Conservation (phyloP, 2,888 invertebrate genomes). For the Cantharis rustica region DNA sequence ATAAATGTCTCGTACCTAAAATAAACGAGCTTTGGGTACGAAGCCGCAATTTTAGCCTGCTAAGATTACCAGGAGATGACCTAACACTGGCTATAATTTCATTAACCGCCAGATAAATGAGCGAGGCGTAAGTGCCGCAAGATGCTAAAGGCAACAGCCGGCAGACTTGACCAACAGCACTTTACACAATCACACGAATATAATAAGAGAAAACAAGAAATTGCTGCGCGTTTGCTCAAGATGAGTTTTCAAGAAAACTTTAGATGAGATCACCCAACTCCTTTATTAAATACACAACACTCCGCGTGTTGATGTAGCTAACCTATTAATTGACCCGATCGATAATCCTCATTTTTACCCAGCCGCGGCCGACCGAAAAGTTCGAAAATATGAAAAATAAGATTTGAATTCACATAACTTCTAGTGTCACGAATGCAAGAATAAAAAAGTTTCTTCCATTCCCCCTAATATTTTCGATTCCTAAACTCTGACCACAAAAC, state of each 20-base stretch:
- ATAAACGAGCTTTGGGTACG: constrained; percentile 42
- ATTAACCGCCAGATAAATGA: constrained; percentile 64
- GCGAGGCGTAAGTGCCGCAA: constrained; percentile 48
- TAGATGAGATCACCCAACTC: constrained; percentile 17
- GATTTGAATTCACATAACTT: constrained; percentile 24
- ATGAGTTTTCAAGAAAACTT: constrained; percentile 35
- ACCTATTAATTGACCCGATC: not conserved
- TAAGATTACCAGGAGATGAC: constrained; percentile 51
- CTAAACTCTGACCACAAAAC: constrained; percentile 40
- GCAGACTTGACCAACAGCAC: constrained; percentile 43
- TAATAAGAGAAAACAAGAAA: constrained; percentile 45
- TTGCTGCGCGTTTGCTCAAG: constrained; percentile 31
- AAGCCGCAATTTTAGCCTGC: constrained; percentile 42
- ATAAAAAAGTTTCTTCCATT: constrained; percentile 19
- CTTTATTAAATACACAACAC: constrained; percentile 23
- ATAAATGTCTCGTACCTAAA: constrained; percentile 38
- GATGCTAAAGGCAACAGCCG: constrained; percentile 45
- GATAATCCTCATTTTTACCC: not conserved
- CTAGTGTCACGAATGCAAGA: constrained; percentile 26
- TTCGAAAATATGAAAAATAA: constrained; percentile 2
- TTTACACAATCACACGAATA: constrained; percentile 45
- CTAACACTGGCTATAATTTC: constrained; percentile 60
- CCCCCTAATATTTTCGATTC: constrained; percentile 27
- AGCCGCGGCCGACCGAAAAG: not conserved
- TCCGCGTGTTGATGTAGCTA: not conserved